Evolutionary conservation across 2,888 invertebrate genomes (phyloP).

Genomic region (Erebia epiphron): DNA sequence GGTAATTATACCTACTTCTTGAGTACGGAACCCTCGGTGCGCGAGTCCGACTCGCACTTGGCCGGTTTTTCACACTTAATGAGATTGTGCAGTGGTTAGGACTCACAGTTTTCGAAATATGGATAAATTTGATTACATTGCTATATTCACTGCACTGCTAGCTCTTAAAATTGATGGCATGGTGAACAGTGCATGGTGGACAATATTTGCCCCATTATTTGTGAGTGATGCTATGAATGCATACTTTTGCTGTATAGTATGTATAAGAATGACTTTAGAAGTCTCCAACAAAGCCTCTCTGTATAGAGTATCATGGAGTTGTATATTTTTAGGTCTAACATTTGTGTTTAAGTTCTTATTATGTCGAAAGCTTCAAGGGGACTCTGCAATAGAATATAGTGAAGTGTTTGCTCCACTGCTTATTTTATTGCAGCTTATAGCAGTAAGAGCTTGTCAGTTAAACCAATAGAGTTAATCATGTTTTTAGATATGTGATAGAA

Average conservation of each 20-base stretch:
- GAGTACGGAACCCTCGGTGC: no score
- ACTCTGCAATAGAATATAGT: constrained; percentile 92
- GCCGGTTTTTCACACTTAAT: constrained; percentile 91
- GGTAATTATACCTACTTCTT: no score
- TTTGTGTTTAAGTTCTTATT: constrained; percentile 96
- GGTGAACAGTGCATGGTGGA: constrained; percentile 90
- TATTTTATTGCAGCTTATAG: constrained; percentile 93
- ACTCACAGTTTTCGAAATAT: constrained; percentile 97
- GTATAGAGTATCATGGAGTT: constrained; percentile 92
- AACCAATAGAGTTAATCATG: constrained; percentile 69
- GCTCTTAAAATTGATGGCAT: constrained; percentile 90
- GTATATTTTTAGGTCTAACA: constrained; percentile 90
- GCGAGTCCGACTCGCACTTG: no score
- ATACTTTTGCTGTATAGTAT: constrained; percentile 97
- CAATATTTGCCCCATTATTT: constrained; percentile 95
- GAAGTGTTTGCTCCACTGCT: constrained; percentile 97
- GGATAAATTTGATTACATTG: constrained; percentile 93
- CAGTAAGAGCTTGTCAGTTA: constrained; percentile 95
- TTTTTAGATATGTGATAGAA: no score
- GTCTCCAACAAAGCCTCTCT: constrained; percentile 90
- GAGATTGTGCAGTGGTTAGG: constrained; percentile 97
- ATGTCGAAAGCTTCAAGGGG: constrained; percentile 93
- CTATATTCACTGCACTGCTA: constrained; percentile 92
- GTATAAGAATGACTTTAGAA: constrained; percentile 94
- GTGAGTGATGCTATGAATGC: constrained; percentile 95